These are phyloP conservation scores for Xerus inauris DNA, from an alignment of 2,113 vertebrate genomes.

Conservation along the genomic window DNA sequence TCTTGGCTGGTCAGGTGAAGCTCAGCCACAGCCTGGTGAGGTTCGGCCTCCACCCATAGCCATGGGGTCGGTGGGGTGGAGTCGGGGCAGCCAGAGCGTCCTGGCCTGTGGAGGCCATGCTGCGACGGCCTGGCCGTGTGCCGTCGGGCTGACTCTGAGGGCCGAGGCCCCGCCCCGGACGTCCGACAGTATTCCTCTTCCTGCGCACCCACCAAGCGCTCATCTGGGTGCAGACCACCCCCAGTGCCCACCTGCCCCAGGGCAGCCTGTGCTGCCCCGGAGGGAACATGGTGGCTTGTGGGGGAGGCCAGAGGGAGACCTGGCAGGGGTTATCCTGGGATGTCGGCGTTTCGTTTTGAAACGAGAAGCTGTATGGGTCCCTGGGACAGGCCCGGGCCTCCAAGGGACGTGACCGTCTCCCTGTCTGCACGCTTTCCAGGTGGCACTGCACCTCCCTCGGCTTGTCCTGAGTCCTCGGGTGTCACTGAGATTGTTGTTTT, in stretches of 20 bases:
- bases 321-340: accelerated
- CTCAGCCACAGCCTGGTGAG: accelerated
- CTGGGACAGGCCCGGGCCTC: not conserved
- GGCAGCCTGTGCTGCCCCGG: not conserved
- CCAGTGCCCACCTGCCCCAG: not conserved
- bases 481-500: constrained; percentile 78
- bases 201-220: accelerated
- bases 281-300: too few relatives aligned
- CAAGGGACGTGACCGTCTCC: not conserved
- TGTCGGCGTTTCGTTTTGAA: not conserved
- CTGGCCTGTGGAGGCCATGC: accelerated
- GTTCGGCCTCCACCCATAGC: accelerated
- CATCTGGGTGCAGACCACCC: not conserved
- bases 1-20: not conserved
- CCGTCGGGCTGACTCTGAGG: accelerated
- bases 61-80: accelerated
- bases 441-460: not conserved
- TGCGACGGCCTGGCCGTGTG: not conserved
- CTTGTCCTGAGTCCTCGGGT: constrained; percentile 69
- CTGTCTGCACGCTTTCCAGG: too few relatives aligned
- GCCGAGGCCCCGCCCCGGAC: accelerated
- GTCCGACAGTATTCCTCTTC: not conserved
- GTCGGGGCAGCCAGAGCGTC: accelerated
- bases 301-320: not conserved
- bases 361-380: accelerated